These are phyloP conservation scores for Phoeniculus purpureus DNA, from an alignment of 2,797 vertebrate genomes.

Conservation along the genomic window DNA sequence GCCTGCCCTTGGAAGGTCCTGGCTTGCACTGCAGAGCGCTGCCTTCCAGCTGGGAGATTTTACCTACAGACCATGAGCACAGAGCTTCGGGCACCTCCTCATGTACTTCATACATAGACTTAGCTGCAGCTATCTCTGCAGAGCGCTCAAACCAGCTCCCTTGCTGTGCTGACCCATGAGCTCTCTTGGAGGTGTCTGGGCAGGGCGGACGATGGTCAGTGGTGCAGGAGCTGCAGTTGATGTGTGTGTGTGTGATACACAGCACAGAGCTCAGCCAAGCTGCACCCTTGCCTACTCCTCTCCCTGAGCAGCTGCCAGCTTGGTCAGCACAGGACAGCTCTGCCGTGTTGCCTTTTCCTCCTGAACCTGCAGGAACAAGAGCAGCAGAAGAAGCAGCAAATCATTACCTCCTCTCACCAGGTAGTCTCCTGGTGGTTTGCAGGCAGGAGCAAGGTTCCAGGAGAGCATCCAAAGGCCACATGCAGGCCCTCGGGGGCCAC, in stretches of 20 bases:
- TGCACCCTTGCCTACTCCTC: background rate
- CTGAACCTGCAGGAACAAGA: background rate
- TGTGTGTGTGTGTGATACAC: fast-evolving
- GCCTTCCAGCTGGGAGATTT: background rate
- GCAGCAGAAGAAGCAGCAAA: background rate
- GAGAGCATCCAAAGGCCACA: fast-evolving
- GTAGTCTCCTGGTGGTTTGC: background rate
- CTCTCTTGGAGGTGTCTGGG: fast-evolving
- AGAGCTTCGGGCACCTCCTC: too few relatives aligned
- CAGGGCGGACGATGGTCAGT: background rate
- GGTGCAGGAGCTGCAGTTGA: background rate
- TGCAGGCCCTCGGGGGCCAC: background rate
- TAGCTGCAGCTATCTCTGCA: background rate
- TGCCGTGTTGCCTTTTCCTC: background rate
- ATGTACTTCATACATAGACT: background rate
- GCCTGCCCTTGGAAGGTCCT: fast-evolving
- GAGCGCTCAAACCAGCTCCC: background rate
- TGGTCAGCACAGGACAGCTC: fast-evolving
- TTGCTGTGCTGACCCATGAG: fast-evolving
- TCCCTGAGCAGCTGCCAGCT: background rate
- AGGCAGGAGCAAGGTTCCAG: background rate
- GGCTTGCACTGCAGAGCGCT: fast-evolving
- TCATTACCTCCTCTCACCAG: fast-evolving
- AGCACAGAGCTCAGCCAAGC: background rate
- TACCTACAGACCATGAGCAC: background rate